phyloP scores from a whole-genome alignment of 2,888 invertebrate species.

The Eupelmus urozonus region DNA sequence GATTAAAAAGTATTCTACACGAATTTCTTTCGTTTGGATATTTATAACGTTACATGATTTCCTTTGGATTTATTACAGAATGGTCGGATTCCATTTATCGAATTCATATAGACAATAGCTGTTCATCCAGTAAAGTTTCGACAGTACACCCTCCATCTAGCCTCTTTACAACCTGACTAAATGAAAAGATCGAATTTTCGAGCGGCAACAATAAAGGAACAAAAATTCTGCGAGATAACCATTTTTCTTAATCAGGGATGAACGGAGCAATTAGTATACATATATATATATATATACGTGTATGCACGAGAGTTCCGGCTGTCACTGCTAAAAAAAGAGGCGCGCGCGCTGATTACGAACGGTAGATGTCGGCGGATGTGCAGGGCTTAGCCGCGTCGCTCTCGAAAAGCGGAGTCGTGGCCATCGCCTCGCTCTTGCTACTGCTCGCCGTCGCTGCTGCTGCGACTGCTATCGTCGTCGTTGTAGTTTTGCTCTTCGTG shows the following conservation, averaged over 20 bases:
- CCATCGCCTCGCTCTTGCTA: constrained; percentile 61
- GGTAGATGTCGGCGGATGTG: constrained; percentile 68
- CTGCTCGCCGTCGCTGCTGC: constrained; percentile 50
- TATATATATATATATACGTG: background rate
- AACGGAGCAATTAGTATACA: background rate
- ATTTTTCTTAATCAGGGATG: background rate
- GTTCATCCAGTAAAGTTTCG: too few relatives aligned
- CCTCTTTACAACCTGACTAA: too few relatives aligned
- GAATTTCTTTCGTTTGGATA: too few relatives aligned
- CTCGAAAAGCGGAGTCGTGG: constrained; percentile 68
- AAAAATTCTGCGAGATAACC: too few relatives aligned
- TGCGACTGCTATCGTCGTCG: constrained; percentile 58
- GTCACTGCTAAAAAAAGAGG: too few relatives aligned
- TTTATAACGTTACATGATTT: too few relatives aligned
- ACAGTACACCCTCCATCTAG: too few relatives aligned
- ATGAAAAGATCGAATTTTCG: too few relatives aligned
- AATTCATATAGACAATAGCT: too few relatives aligned
- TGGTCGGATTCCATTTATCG: background rate
- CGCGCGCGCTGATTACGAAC: constrained; percentile 14
- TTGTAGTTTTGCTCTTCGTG: constrained; percentile 62
- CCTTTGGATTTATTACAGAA: background rate
- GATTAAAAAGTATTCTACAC: too few relatives aligned
- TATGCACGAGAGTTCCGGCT: constrained; percentile 3
- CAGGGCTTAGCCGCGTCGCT: constrained; percentile 67
- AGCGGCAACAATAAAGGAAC: too few relatives aligned